Percentiles rank a stretch among this genome's conserved stretches.
Conservation (phyloP, 2,888 invertebrate genomes). For the Amiota minor region DNA sequence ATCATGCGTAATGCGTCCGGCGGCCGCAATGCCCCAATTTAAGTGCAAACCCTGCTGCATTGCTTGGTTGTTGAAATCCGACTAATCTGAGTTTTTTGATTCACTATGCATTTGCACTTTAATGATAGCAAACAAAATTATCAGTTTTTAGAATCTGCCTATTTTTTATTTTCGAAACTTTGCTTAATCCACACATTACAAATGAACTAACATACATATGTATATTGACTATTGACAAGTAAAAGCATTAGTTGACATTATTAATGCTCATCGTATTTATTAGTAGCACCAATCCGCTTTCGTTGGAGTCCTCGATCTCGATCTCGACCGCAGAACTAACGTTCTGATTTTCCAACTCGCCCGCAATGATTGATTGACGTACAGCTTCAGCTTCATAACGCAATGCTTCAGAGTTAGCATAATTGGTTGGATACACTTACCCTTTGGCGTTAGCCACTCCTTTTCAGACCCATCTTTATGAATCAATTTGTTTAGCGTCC, state of each 20-base stretch:
- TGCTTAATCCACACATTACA: neutral
- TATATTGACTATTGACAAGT: neutral
- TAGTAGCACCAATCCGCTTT: neutral
- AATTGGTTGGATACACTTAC: no score
- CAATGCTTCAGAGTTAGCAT: no score
- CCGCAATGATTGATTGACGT: no score
- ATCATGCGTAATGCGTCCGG: slow-evolving; percentile 90
- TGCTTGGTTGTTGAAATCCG: neutral
- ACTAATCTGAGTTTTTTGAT: no score
- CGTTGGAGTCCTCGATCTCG: neutral
- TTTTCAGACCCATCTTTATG: no score
- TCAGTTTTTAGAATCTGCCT: neutral
- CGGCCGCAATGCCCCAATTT: slow-evolving; percentile 87
- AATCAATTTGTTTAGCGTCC: no score
- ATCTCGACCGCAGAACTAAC: no score
- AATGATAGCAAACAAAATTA: neutral
- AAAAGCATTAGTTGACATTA: no score
- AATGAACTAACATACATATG: neutral
- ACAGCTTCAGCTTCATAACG: no score
- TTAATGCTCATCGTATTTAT: neutral
- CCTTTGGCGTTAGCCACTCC: no score
- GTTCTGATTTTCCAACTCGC: no score
- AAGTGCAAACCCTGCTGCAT: slow-evolving; percentile 26
- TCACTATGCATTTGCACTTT: neutral
- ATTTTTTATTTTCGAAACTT: neutral